Evolutionary conservation across 2,113 vertebrate species (phyloP).

Genomic region (Toxostoma redivivum): DNA sequence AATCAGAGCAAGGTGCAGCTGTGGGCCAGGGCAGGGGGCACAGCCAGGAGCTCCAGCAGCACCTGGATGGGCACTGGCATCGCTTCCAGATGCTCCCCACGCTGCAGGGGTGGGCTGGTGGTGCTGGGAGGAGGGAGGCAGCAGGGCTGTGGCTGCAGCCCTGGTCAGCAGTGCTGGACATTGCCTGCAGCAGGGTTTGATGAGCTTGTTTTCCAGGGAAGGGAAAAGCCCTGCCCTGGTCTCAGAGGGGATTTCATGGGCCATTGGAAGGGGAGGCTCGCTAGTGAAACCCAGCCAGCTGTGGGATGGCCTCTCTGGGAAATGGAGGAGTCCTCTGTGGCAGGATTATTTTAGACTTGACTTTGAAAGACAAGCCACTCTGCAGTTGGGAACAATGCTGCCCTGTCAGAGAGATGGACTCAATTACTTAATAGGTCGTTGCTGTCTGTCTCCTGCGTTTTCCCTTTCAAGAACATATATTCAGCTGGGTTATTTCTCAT

Average conservation of each 20-base stretch:
- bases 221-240: background rate
- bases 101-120: background rate
- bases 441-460: conserved; percentile 47
- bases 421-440: conserved; percentile 54
- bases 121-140: background rate
- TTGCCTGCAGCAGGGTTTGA: background rate
- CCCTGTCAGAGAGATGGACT: conserved; percentile 52
- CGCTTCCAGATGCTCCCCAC: fast-evolving
- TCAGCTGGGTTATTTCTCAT: conserved; percentile 55
- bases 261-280: fast-evolving
- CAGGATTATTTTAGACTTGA: background rate
- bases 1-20: background rate
- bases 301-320: background rate
- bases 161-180: fast-evolving
- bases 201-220: background rate
- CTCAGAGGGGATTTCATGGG: background rate
- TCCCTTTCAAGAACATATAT: conserved; percentile 46
- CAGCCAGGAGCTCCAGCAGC: background rate
- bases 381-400: conserved; percentile 46
- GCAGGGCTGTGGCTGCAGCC: background rate
- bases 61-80: fast-evolving
- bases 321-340: background rate
- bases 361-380: conserved; percentile 8
- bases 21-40: background rate
- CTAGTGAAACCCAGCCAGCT: background rate